Percentiles rank a stretch among this genome's conserved stretches.
Conservation (phyloP, 35 echinoderm and acorn worm species). For the Lytechinus variegatus region DNA sequence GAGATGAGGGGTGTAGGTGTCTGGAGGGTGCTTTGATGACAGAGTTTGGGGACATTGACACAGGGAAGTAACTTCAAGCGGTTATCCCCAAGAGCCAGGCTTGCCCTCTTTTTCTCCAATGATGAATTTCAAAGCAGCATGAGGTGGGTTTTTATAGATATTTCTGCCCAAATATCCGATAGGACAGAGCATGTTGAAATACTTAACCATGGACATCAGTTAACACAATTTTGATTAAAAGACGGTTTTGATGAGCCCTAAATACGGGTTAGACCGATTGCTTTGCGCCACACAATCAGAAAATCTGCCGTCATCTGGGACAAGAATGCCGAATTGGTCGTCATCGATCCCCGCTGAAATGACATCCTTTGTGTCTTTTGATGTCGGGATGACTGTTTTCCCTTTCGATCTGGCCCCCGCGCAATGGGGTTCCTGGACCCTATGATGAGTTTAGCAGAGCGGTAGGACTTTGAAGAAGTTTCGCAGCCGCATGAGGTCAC, state of each 20-base stretch:
- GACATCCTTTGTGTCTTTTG: conserved; percentile 50
- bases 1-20: not conserved
- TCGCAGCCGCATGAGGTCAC: conserved; percentile 40
- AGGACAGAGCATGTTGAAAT: conserved; percentile 41
- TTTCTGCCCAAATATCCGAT: not conserved
- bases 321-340: conserved; percentile 42
- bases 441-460: conserved; percentile 52
- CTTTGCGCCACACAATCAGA: conserved; percentile 55
- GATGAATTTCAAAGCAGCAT: conserved; percentile 36
- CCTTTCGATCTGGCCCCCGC: conserved; percentile 40
- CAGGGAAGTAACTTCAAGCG: not conserved
- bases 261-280: conserved; percentile 9
- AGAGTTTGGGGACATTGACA: conserved; percentile 32
- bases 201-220: conserved; percentile 28
- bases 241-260: conserved; percentile 34
- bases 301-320: conserved; percentile 22
- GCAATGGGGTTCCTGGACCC: conserved; percentile 40
- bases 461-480: conserved; percentile 50
- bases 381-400: conserved; percentile 43
- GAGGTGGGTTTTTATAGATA: conserved; percentile 10
- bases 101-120: conserved; percentile 41
- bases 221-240: conserved; percentile 33
- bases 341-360: conserved; percentile 49
- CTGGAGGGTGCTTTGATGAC: not conserved
- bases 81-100: conserved; percentile 21